phyloP scores from a whole-genome alignment of 1,140 invertebrate species.

The Temnothorax longispinosus region DNA sequence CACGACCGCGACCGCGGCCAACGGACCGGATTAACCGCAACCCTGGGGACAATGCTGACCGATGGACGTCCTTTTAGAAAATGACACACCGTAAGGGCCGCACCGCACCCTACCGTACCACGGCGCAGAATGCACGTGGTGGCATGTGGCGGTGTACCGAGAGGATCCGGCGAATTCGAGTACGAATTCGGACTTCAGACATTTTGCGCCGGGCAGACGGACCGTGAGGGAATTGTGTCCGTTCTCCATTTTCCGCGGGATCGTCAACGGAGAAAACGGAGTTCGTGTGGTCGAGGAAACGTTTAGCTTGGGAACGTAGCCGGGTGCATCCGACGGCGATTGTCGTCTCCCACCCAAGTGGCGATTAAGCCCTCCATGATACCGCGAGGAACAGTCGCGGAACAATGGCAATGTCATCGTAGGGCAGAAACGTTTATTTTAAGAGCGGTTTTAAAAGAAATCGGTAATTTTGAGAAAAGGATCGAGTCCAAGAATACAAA shows the following conservation, averaged over 20 bases:
- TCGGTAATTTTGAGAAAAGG: neutral
- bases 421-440: slow-evolving; percentile 1
- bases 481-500: neutral
- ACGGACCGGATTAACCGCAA: slow-evolving; percentile 71
- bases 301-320: slow-evolving; percentile 47
- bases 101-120: neutral
- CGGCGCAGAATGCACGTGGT: slow-evolving; percentile 51
- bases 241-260: slow-evolving; percentile 31
- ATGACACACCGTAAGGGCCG: slow-evolving; percentile 60
- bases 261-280: slow-evolving; percentile 46
- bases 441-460: neutral
- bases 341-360: slow-evolving; percentile 36
- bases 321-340: slow-evolving; percentile 49
- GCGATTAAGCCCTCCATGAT: slow-evolving; percentile 52
- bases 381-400: slow-evolving; percentile 25
- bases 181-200: slow-evolving; percentile 34
- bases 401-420: slow-evolving; percentile 8
- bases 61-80: slow-evolving; percentile 68
- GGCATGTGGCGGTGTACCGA: slow-evolving; percentile 22
- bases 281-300: slow-evolving; percentile 46
- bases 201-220: slow-evolving; percentile 21
- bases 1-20: slow-evolving; percentile 70
- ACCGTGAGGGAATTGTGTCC: slow-evolving; percentile 49
- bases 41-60: slow-evolving; percentile 66
- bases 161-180: slow-evolving; percentile 38